These are phyloP conservation scores for Agrotis puta DNA, from an alignment of 2,888 invertebrate species.

Conservation along the genomic window DNA sequence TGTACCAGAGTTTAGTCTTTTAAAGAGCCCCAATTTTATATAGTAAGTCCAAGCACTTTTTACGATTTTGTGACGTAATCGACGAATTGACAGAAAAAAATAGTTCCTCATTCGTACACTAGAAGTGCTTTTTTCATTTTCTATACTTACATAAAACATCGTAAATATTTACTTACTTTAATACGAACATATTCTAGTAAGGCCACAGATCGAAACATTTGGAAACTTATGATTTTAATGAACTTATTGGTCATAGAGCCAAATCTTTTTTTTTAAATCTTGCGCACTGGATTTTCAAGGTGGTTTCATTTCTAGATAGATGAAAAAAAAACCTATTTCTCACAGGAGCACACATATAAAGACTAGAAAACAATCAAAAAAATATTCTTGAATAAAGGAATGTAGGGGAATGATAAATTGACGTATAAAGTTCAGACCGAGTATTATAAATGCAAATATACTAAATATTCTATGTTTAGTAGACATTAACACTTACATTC, in stretches of 20 bases:
- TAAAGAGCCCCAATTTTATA: not conserved
- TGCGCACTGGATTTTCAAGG: not conserved
- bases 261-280: not conserved
- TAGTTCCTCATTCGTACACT: no score
- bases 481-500: slow-evolving; percentile 63
- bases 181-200: no score
- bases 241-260: not conserved
- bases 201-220: no score
- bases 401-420: slow-evolving; percentile 21
- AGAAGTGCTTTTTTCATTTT: no score
- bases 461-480: slow-evolving; percentile 43
- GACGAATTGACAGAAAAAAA: no score
- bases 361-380: slow-evolving; percentile 35
- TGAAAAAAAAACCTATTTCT: not conserved
- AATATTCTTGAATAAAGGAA: slow-evolving; percentile 38
- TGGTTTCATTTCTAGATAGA: not conserved
- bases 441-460: slow-evolving; percentile 45
- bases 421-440: slow-evolving; percentile 38
- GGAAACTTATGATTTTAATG: no score
- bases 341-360: slow-evolving; percentile 18
- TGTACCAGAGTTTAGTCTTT: not conserved
- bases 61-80: no score
- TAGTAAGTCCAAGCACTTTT: no score
- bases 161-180: no score
- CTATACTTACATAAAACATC: no score